Base-by-base conservation (phyloP, 2,888 invertebrate species). In the Odontocolon sp. region DNA sequence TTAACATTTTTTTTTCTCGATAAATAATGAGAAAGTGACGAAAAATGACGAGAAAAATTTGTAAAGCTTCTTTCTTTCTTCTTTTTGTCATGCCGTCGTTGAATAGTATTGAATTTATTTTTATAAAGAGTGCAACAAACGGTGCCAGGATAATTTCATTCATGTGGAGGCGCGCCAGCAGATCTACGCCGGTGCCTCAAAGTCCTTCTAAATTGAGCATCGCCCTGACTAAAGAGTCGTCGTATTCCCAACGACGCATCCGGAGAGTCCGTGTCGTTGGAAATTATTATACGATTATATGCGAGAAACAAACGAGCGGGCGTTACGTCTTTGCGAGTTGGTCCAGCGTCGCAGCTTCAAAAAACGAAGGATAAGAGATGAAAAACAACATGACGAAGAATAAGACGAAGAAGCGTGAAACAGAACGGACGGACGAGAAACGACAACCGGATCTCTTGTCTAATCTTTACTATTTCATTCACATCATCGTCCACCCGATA, bases 121-220 rank as follows among this genome's bases (percentile, higher is more conserved):
- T 14, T 31, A 33, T 33, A n/a, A 11, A 8, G 2, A n/a, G n/a
- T 21, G 11, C 21, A 26, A 14, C 31, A 42, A 67, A 23, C 26
- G 11, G 38, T 66, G 54, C 28, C 23, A 52, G 52, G 66, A 54
- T 38, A 61, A 61, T 40, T 66, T 66, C 66, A 66, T 66, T 66
- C 66, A 66, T 66, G 66, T 52, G 52, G 52, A 66, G 42, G 61
- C 18, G 18, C 16, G 47, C 47, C 36, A 47, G 26, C 14, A 9
- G 4, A 26, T 2, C 5, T 16, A 2, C 42, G 26, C 26, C 26
- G 14, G 26, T 28, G 6, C n/a, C n/a, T 14, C 71, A 57, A 75
- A 71, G 52, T 64, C 72, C 66, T 56, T 64, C 69, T 74, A 79
- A 77, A 79, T 79, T 68, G 63, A 72, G 67, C 28, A 54, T 31